These are phyloP conservation scores for Caenorhabditis virilis DNA, from an alignment of 2,888 invertebrate genomes.

Conservation along the genomic window DNA sequence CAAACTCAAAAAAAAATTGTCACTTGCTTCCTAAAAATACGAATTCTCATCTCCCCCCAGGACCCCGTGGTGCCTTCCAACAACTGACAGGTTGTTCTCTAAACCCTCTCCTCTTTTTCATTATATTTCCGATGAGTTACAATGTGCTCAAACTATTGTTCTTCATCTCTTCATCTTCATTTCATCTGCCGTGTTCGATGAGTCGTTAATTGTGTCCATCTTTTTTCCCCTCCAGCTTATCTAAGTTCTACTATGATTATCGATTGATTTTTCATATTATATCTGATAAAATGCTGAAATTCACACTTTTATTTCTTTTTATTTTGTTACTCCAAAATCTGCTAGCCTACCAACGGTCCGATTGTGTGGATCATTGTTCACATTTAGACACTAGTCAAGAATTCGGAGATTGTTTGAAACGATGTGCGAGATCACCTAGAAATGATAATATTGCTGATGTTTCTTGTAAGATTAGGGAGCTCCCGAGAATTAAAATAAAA, in stretches of 20 bases:
- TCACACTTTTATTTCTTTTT: neutral
- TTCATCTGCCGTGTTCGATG: neutral
- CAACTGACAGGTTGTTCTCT: neutral
- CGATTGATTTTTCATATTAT: neutral
- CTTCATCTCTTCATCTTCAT: neutral
- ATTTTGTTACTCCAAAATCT: too few species aligned
- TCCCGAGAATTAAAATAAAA: too few species aligned
- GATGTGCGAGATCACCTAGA: constrained; percentile 23
- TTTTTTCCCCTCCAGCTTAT: neutral
- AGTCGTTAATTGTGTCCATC: neutral
- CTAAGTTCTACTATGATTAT: neutral
- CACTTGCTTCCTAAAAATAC: too few species aligned
- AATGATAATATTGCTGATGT: constrained; percentile 21
- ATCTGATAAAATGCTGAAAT: neutral
- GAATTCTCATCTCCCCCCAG: too few species aligned
- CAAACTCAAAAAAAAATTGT: too few species aligned
- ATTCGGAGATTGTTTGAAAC: constrained; percentile 31
- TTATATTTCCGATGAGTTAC: neutral
- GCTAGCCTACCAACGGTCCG: constrained; percentile 39
- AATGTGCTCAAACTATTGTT: too few species aligned
- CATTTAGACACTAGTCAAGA: constrained; percentile 32
- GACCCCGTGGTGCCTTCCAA: too few species aligned
- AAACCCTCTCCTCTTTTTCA: neutral
- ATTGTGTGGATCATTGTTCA: constrained; percentile 31
- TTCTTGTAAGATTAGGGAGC: too few species aligned